These are phyloP conservation scores for Trichogramma pretiosum DNA, from an alignment of 1,140 invertebrate species.

Conservation along the genomic window DNA sequence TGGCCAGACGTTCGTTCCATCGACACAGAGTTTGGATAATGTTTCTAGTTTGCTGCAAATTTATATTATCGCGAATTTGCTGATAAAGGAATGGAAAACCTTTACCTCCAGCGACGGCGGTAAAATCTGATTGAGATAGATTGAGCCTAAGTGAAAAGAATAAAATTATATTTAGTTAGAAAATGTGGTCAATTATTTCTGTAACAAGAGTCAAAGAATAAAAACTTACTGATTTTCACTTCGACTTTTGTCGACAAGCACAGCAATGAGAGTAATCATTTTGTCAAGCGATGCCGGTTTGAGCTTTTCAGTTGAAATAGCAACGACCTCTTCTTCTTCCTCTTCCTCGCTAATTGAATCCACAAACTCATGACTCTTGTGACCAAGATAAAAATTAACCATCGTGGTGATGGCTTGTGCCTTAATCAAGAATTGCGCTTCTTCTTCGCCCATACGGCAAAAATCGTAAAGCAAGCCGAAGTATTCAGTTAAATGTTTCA, in stretches of 20 bases:
- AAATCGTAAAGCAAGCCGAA: constrained; percentile 88
- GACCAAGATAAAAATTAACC: constrained; percentile 84
- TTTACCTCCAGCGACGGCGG: constrained; percentile 77
- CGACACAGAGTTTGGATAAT: constrained; percentile 84
- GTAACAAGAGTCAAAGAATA: too few relatives aligned
- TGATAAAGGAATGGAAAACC: constrained; percentile 89
- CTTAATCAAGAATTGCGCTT: constrained; percentile 76
- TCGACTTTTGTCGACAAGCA: constrained; percentile 78
- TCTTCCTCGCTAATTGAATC: constrained; percentile 70
- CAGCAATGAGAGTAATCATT: constrained; percentile 85
- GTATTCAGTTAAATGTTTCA: constrained; percentile 84
- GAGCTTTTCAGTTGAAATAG: constrained; percentile 64
- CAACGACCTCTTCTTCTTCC: constrained; percentile 65
- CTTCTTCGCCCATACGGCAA: constrained; percentile 89
- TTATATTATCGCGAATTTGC: constrained; percentile 87
- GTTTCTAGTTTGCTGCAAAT: constrained; percentile 83
- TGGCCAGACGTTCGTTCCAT: constrained; percentile 79
- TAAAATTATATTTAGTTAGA: not conserved
- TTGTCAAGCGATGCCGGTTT: constrained; percentile 87
- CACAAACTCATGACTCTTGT: constrained; percentile 61
- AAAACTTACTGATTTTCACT: too few relatives aligned
- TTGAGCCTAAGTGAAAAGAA: constrained; percentile 51
- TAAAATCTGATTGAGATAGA: constrained; percentile 70
- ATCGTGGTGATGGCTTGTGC: constrained; percentile 82
- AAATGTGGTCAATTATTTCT: constrained; percentile 41